Percentiles rank a stretch among this genome's conserved stretches.
These are phyloP conservation scores for Popillia japonica DNA, from an alignment of 1,140 invertebrate genomes.

Conservation along the genomic window DNA sequence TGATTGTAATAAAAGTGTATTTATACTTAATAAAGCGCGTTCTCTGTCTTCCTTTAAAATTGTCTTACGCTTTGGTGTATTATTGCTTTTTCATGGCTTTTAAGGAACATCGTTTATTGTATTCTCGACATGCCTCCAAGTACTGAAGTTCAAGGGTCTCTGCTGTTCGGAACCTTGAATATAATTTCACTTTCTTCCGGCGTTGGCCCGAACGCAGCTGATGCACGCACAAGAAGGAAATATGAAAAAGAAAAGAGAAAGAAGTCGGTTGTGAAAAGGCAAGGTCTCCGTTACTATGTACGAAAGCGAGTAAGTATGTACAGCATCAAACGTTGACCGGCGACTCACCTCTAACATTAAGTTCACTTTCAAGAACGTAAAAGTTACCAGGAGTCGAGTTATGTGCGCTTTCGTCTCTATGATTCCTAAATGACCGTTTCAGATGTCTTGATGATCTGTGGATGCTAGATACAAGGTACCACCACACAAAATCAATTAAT, in stretches of 20 bases:
- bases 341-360: conserved; percentile 10
- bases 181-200: conserved; percentile 20
- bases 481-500: neutral
- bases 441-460: neutral
- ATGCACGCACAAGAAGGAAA: neutral
- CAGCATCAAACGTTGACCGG: conserved; percentile 3
- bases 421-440: neutral
- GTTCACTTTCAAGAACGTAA: neutral
- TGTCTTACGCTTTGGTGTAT: too few species aligned
- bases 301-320: neutral
- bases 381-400: neutral
- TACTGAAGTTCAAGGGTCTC: conserved; percentile 17
- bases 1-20: too few species aligned
- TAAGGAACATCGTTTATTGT: neutral
- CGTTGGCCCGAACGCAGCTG: neutral
- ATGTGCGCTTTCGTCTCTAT: conserved; percentile 2
- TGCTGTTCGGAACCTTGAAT: neutral
- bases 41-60: too few species aligned
- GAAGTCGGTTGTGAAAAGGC: neutral
- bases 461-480: neutral
- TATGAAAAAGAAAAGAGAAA: neutral
- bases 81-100: too few species aligned
- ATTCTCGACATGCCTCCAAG: conserved; percentile 7
- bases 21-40: too few species aligned
- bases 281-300: neutral